Evolutionary conservation across 2,797 vertebrate species (phyloP).

Genomic region (Melanotaenia maccullochi): DNA sequence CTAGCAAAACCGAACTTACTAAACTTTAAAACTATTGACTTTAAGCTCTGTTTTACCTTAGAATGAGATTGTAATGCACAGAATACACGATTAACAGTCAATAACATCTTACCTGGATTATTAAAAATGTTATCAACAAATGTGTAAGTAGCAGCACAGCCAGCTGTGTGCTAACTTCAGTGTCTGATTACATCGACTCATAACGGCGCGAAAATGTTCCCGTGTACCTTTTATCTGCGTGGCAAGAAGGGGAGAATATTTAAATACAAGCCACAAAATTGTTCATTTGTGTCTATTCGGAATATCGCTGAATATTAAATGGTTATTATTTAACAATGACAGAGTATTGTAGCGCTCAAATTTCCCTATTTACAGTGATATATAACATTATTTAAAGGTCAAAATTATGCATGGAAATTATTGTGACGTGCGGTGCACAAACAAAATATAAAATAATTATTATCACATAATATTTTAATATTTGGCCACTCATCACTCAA

Average conservation of each 20-base stretch:
- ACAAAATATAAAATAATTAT: too few relatives aligned
- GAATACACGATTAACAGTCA: background rate
- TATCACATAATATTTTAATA: too few relatives aligned
- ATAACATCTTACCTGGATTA: background rate
- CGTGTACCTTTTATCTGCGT: background rate
- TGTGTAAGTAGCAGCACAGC: background rate
- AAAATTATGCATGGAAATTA: background rate
- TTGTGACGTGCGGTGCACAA: background rate
- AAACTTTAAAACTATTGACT: background rate
- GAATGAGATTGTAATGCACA: rapidly evolving
- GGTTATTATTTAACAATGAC: background rate
- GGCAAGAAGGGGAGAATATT: background rate
- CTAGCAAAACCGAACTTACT: background rate
- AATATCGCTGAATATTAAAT: background rate
- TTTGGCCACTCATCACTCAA: too few relatives aligned
- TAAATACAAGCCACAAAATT: background rate
- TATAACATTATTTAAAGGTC: background rate
- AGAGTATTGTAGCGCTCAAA: too few relatives aligned
- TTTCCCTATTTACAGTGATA: background rate
- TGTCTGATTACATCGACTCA: background rate
- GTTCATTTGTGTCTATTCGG: background rate
- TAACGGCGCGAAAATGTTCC: slow-evolving; percentile 45
- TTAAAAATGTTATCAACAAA: background rate
- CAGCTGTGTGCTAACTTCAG: background rate
- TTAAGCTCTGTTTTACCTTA: background rate